A percentile compares a stretch with the other conserved stretches of the same genome.
phyloP scores from a whole-genome alignment of 1,140 invertebrate species.

The Wasmannia auropunctata region DNA sequence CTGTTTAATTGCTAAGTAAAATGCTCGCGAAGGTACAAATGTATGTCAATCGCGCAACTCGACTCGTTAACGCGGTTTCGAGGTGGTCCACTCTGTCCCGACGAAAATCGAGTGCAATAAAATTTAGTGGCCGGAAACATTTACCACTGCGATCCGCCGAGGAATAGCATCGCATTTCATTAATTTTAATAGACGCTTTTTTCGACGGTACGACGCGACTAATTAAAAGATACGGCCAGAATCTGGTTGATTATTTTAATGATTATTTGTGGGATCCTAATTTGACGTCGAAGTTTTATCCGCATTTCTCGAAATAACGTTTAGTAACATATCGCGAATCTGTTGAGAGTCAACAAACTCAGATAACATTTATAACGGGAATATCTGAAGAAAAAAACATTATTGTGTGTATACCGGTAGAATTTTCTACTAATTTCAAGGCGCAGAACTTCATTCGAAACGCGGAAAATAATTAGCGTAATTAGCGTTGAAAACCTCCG shows the following conservation, averaged over 20 bases:
- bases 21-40: constrained; percentile 48
- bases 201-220: background rate
- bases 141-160: constrained; percentile 14
- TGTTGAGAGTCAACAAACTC: constrained; percentile 17
- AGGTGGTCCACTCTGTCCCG: constrained; percentile 54
- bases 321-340: background rate
- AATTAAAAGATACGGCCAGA: constrained; percentile 48
- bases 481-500: background rate
- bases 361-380: constrained; percentile 14
- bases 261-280: constrained; percentile 29
- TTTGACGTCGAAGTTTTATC: background rate
- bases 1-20: constrained; percentile 38
- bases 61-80: constrained; percentile 60
- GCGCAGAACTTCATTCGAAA: background rate
- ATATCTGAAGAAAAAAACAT: background rate
- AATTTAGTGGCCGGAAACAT: constrained; percentile 51
- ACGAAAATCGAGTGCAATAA: constrained; percentile 56
- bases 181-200: constrained; percentile 39
- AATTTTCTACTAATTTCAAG: constrained; percentile 1
- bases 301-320: background rate
- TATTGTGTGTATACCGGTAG: background rate
- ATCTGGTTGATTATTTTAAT: background rate
- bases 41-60: constrained; percentile 64
- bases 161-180: constrained; percentile 32
- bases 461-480: constrained; percentile 5